Evolutionary conservation across 2,797 vertebrate genomes (phyloP).

Genomic region (Protonibea diacanthus): DNA sequence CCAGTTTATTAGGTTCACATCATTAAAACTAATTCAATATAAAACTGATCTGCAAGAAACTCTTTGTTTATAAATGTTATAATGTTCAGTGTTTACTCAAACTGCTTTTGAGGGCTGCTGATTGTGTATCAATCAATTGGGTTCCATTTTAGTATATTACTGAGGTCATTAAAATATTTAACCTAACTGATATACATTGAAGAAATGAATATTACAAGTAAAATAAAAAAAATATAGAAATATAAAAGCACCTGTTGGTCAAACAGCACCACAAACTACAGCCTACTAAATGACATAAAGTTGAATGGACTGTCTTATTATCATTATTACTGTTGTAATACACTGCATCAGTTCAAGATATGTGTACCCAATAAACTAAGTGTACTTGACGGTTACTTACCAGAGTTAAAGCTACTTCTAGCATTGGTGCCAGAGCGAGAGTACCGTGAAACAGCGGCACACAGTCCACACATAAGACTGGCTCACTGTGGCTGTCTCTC

Average conservation of each 20-base stretch:
- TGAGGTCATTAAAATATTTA: not conserved
- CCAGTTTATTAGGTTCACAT: not conserved
- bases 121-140: not conserved
- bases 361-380: not conserved
- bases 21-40: not conserved
- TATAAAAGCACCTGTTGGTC: constrained; percentile 8
- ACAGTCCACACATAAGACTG: constrained; percentile 93
- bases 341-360: not conserved
- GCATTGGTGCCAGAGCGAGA: constrained; percentile 94
- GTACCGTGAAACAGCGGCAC: constrained; percentile 96
- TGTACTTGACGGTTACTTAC: constrained; percentile 80
- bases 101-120: not conserved
- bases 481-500: constrained; percentile 82
- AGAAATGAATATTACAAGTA: not conserved
- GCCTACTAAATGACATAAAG: not conserved
- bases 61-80: not conserved
- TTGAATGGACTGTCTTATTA: no score
- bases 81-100: not conserved
- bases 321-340: not conserved
- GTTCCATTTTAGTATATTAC: no score
- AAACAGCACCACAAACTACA: not conserved
- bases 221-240: not conserved
- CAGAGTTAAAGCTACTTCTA: constrained; percentile 95
- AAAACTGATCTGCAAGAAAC: not conserved
- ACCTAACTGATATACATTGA: not conserved